Base-by-base conservation (phyloP, 2,797 vertebrate genomes). In the Scolopax bukidnonensis region DNA sequence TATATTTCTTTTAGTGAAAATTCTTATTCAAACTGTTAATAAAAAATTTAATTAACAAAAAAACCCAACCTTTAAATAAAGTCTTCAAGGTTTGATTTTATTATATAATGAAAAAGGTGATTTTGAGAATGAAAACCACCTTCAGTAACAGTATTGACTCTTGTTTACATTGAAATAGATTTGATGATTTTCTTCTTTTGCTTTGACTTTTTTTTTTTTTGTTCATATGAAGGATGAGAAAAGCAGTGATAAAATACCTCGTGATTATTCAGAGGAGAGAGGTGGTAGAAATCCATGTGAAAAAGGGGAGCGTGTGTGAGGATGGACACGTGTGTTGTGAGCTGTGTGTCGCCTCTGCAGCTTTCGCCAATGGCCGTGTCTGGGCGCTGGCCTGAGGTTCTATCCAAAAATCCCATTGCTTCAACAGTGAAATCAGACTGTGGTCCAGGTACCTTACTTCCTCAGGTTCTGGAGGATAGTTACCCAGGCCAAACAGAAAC, bases 81-180 rank as follows among this genome's bases (percentile, higher is more conserved):
- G 17, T 60, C 75, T 87, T 61, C 71, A 38, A 27, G 24, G 27
- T 80, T 76, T 59, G 30, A 15, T 64, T 83, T 91, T 61, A 25
- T 38, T 65, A 33, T 48, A 21, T 40, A 14, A 30, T 28, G 16
- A 12, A 59, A 38, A 60, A 78, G 14, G 12, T 30, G 30, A 12
- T 64, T 95, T 84, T 91, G 87, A 81, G 70, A 68, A 87, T 27
- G 17, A 82, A 92, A 94, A 61, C 51, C 32, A n/a, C n/a, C 14
- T 85, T 93, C 36, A 8, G 11, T 36, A 86, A 54, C 18, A 19
- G 41, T 10, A 19, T 17, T 48, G n/a, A 54, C 20, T 67, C 19
- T 43, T 40, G 18, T 54, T 45, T 47, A 8, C 36, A 70, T 14
- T 51, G 51, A 50, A 78, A 87, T 25, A 3, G 9, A 21, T 57